Conservation (phyloP, 2,888 invertebrate genomes). For the Caenorhabditis uteleia region DNA sequence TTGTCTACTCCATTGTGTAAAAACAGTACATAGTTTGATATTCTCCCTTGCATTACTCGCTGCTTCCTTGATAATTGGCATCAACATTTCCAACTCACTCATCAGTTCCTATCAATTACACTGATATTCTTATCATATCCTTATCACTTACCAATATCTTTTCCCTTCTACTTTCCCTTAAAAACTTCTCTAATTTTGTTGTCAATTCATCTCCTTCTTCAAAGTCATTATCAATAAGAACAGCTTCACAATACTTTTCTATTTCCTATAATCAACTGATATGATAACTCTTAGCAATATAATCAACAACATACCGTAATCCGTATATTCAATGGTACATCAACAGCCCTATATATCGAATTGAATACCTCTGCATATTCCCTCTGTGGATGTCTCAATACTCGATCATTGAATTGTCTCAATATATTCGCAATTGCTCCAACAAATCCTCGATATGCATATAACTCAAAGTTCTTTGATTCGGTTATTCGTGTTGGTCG, state of each 20-base stretch:
- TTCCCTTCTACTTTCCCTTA: constrained; percentile 53
- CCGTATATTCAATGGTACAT: constrained; percentile 45
- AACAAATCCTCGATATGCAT: constrained; percentile 30
- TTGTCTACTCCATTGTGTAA: constrained; percentile 59
- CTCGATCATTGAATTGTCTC: constrained; percentile 32
- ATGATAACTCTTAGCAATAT: neutral
- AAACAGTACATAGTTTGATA: constrained; percentile 55
- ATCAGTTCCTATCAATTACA: constrained; percentile 19
- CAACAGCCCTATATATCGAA: constrained; percentile 47
- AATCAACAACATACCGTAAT: neutral
- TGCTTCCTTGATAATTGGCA: constrained; percentile 59
- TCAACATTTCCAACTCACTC: constrained; percentile 49
- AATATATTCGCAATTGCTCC: constrained; percentile 21
- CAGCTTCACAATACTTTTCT: constrained; percentile 49
- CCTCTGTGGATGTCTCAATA: constrained; percentile 35
- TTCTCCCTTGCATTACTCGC: constrained; percentile 56
- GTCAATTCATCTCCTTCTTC: constrained; percentile 37
- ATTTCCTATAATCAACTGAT: constrained; percentile 54
- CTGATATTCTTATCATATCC: neutral
- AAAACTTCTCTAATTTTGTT: constrained; percentile 36
- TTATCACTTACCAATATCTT: constrained; percentile 51
- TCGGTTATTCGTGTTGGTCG: too few relatives aligned
- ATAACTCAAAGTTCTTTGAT: constrained; percentile 14
- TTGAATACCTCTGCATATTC: constrained; percentile 60
- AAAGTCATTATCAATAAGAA: constrained; percentile 47